Evolutionary conservation across 2,888 invertebrate genomes (phyloP).

Genomic region (Euclidia mi): DNA sequence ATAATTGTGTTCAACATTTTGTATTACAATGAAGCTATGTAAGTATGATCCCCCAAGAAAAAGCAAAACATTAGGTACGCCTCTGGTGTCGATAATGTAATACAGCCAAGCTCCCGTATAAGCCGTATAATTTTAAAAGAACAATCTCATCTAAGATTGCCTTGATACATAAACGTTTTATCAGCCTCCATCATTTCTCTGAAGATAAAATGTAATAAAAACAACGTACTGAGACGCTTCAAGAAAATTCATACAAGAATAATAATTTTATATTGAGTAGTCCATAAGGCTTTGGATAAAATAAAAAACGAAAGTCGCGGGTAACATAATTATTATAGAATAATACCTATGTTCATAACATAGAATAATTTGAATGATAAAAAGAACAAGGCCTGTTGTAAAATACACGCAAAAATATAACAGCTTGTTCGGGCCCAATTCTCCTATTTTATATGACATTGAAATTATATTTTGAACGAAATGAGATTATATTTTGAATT

Average conservation of each 20-base stretch:
- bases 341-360: no score
- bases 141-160: conserved; percentile 20
- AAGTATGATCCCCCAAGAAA: background rate
- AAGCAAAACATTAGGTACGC: conserved; percentile 12
- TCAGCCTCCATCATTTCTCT: conserved; percentile 20
- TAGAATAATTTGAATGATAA: no score
- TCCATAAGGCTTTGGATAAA: background rate
- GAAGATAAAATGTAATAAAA: conserved; percentile 11
- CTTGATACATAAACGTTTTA: conserved; percentile 22
- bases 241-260: conserved; percentile 9
- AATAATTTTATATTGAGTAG: background rate
- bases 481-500: no score
- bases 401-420: no score
- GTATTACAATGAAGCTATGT: background rate
- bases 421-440: no score
- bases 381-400: no score
- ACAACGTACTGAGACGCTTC: conserved; percentile 8
- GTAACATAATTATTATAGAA: no score
- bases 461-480: no score
- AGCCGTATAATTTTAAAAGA: conserved; percentile 21
- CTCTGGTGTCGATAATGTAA: conserved; percentile 12
- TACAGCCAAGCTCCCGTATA: conserved; percentile 14
- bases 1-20: no score
- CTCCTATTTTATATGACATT: no score
- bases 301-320: no score